Percentiles rank a stretch among this genome's conserved stretches.
Evolutionary conservation across 1,140 invertebrate species (phyloP).

Genomic region (Homalodisca vitripennis): DNA sequence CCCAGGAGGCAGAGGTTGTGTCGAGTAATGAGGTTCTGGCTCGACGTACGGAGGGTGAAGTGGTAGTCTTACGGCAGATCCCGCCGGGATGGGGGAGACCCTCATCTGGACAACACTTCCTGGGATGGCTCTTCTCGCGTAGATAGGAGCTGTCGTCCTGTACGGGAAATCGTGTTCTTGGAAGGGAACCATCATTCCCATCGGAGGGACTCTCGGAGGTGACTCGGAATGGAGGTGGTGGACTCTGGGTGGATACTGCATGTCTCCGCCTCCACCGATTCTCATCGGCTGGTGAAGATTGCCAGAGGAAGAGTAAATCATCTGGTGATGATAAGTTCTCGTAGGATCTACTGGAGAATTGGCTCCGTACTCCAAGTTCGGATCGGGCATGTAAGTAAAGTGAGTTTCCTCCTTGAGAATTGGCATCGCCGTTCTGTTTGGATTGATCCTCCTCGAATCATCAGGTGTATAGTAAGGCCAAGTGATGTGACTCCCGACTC

Average conservation of each 20-base stretch:
- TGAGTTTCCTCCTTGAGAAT: slow-evolving; percentile 30
- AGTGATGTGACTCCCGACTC: slow-evolving; percentile 52
- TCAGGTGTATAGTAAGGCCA: slow-evolving; percentile 64
- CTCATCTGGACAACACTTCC: slow-evolving; percentile 37
- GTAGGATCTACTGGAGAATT: slow-evolving; percentile 30
- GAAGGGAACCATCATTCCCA: slow-evolving; percentile 39
- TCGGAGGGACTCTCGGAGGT: slow-evolving; percentile 44
- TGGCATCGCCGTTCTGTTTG: slow-evolving; percentile 36
- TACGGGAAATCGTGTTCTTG: slow-evolving; percentile 39
- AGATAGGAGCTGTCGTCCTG: slow-evolving; percentile 39
- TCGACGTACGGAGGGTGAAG: slow-evolving; percentile 21
- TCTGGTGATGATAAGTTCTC: slow-evolving; percentile 43
- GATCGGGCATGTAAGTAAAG: slow-evolving; percentile 16
- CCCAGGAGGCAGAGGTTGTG: slow-evolving; percentile 28
- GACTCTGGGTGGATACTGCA: slow-evolving; percentile 39
- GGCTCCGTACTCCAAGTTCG: slow-evolving; percentile 24
- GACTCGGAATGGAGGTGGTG: slow-evolving; percentile 49
- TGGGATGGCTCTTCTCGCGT: slow-evolving; percentile 37
- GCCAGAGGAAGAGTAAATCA: slow-evolving; percentile 38
- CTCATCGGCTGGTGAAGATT: slow-evolving; percentile 34
- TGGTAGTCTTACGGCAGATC: slow-evolving; percentile 20
- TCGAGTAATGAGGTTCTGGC: slow-evolving; percentile 37
- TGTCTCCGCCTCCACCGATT: slow-evolving; percentile 30
- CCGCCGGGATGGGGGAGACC: slow-evolving; percentile 30
- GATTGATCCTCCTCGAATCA: slow-evolving; percentile 26